Conservation (phyloP, 2,888 invertebrate genomes). For the Cantharis nigra region DNA sequence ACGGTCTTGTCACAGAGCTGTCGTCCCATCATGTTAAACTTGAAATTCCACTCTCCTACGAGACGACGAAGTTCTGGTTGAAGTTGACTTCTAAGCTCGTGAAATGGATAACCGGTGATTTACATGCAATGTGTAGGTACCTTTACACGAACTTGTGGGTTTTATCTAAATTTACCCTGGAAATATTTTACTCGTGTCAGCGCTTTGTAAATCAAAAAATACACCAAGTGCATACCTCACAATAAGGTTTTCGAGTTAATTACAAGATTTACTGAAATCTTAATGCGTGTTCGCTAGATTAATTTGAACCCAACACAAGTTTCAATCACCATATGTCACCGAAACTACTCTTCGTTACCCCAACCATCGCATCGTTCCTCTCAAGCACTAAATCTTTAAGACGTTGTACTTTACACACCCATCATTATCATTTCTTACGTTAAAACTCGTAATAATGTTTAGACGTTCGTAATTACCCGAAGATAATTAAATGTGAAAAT, state of each 20-base stretch:
- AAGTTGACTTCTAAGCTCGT: too few species aligned
- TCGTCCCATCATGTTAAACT: too few species aligned
- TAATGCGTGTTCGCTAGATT: constrained; percentile 24
- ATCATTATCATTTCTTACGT: not conserved
- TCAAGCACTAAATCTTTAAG: constrained; percentile 17
- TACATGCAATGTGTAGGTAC: too few species aligned
- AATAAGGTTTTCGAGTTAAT: constrained; percentile 12
- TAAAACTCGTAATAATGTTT: not conserved
- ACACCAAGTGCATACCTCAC: not conserved
- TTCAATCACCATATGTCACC: constrained; percentile 30
- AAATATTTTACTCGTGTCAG: not conserved
- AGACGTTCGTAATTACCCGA: not conserved
- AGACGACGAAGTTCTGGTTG: too few species aligned
- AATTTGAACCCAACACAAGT: constrained; percentile 23
- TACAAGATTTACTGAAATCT: constrained; percentile 20
- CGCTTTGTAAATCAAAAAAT: not conserved
- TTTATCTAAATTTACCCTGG: not conserved
- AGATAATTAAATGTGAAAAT: not conserved
- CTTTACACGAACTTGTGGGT: not conserved
- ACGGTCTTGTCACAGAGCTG: too few species aligned
- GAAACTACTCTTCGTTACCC: constrained; percentile 25
- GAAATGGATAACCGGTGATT: too few species aligned
- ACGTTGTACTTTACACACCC: constrained; percentile 7
- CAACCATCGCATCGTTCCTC: constrained; percentile 10
- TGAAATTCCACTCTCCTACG: too few species aligned